Percentiles rank a stretch among this genome's conserved stretches.
Conservation (phyloP, 2,113 vertebrate genomes). For the Crotalus viridis region DNA sequence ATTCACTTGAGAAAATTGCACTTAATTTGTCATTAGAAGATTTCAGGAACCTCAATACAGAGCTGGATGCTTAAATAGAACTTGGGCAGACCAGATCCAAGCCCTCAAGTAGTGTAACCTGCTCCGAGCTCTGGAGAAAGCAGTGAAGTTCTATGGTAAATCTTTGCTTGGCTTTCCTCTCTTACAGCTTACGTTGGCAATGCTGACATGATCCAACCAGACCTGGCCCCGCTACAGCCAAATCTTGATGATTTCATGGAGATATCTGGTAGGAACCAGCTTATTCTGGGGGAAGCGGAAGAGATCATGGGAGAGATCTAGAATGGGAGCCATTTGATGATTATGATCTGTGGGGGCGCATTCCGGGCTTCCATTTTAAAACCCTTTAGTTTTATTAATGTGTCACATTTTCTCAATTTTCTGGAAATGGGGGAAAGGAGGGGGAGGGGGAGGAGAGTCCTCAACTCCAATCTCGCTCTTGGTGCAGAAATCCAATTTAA, state of each 20-base stretch:
- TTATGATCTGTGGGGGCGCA: not conserved
- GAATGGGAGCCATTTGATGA: not conserved
- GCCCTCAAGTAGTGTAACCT: not conserved
- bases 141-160: not conserved
- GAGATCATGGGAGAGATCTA: rapidly evolving
- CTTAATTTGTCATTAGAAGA: not conserved
- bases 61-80: not conserved
- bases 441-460: not conserved
- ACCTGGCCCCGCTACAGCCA: slow-evolving; percentile 89
- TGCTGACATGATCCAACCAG: slow-evolving; percentile 95
- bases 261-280: slow-evolving; percentile 80
- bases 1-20: too few relatives aligned
- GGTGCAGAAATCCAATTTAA: not conserved
- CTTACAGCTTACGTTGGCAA: slow-evolving; percentile 85
- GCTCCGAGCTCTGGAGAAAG: not conserved
- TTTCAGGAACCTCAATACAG: not conserved
- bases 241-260: slow-evolving; percentile 95
- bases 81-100: not conserved
- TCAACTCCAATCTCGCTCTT: not conserved
- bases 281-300: not conserved
- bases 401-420: not conserved
- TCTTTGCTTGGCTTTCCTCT: not conserved
- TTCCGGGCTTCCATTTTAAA: not conserved
- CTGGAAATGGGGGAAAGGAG: not conserved
- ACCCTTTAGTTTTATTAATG: not conserved